phyloP scores from a whole-genome alignment of 64 coral and sea anemone genomes.

The Pocillopora damicornis region DNA sequence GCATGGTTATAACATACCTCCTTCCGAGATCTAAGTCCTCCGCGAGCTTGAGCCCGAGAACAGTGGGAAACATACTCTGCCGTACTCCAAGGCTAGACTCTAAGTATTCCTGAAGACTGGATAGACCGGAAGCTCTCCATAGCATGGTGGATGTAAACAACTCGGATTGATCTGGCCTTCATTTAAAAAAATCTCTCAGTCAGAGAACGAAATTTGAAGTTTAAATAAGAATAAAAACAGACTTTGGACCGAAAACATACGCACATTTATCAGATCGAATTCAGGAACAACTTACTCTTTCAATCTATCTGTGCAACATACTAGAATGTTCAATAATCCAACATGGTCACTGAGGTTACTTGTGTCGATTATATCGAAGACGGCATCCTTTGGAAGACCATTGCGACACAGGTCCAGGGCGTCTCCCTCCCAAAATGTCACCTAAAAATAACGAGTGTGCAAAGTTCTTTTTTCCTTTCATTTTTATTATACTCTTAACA shows the following conservation, averaged over 20 bases:
- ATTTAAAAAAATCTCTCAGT: background rate
- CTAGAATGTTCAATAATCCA: conserved; percentile 53
- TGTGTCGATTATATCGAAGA: conserved; percentile 61
- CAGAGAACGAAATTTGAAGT: background rate
- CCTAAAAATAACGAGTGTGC: conserved; percentile 10
- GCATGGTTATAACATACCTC: conserved; percentile 2
- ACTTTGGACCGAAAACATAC: background rate
- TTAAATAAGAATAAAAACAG: background rate
- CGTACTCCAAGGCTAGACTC: conserved; percentile 18
- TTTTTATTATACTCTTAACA: too few relatives aligned
- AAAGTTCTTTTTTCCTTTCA: too few relatives aligned
- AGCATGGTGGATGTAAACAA: conserved; percentile 51
- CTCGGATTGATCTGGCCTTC: conserved; percentile 44
- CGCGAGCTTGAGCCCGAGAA: conserved; percentile 37
- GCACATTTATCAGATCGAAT: background rate
- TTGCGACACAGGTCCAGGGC: conserved; percentile 41
- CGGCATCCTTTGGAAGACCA: background rate
- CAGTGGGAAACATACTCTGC: conserved; percentile 32
- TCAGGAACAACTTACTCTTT: conserved; percentile 39
- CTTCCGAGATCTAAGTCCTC: conserved; percentile 47
- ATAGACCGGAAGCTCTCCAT: conserved; percentile 22
- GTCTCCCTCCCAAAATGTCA: conserved; percentile 56
- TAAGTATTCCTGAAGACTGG: conserved; percentile 35
- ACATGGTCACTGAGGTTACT: conserved; percentile 65
- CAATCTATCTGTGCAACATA: conserved; percentile 41